Conservation (phyloP, 2,888 invertebrate species). For the Limenitis camilla region DNA sequence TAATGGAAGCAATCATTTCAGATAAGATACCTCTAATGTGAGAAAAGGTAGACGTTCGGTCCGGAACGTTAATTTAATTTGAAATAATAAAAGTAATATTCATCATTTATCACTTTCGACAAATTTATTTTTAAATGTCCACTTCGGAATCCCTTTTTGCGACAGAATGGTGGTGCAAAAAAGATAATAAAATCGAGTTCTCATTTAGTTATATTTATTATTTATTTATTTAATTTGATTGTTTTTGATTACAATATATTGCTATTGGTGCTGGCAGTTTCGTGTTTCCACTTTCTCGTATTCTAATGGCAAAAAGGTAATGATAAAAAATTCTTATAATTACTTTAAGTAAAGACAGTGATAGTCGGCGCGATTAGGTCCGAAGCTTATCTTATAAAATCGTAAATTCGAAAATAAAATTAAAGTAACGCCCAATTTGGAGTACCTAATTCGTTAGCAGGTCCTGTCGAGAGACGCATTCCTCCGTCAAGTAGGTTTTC, state of each 20-base stretch:
- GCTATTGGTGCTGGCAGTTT: no score
- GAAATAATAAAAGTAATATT: slow-evolving; percentile 73
- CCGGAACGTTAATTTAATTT: slow-evolving; percentile 72
- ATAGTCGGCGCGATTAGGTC: slow-evolving; percentile 9
- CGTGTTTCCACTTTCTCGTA: no score
- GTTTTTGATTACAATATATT: no score
- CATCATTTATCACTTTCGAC: slow-evolving; percentile 74
- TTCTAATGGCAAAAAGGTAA: no score
- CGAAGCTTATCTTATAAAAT: slow-evolving; percentile 19
- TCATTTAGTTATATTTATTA: no score
- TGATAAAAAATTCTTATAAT: background rate
- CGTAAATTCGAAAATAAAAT: slow-evolving; percentile 38
- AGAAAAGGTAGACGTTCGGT: slow-evolving; percentile 68
- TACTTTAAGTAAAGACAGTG: background rate
- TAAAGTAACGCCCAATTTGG: slow-evolving; percentile 39
- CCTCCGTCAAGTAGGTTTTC: slow-evolving; percentile 72
- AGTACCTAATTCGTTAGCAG: slow-evolving; percentile 68
- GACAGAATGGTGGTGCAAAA: slow-evolving; percentile 46
- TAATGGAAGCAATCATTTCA: slow-evolving; percentile 74
- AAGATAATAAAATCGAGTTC: slow-evolving; percentile 32
- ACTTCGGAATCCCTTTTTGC: slow-evolving; percentile 61
- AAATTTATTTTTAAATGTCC: slow-evolving; percentile 74
- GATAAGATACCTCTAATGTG: slow-evolving; percentile 73
- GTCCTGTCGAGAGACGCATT: slow-evolving; percentile 67
- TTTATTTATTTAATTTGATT: no score